phyloP scores from a whole-genome alignment of 92 coral and sea anemone species.

The Palythoa grandiflora region DNA sequence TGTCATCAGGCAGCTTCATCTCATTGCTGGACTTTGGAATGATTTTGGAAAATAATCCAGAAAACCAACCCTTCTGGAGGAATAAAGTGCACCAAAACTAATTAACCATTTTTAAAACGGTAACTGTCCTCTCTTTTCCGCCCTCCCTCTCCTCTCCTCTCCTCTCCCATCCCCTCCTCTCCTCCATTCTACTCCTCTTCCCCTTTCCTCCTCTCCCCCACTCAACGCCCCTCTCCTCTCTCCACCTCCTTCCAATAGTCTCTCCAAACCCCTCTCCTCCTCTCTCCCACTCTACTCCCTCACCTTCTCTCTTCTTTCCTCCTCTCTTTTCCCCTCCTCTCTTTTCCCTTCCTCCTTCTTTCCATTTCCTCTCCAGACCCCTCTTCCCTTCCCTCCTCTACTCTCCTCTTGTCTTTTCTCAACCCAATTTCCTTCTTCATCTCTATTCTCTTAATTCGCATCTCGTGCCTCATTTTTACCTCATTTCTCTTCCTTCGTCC shows the following conservation, averaged over 20 bases:
- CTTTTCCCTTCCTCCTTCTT: neutral
- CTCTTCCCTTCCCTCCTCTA: neutral
- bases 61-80: slow-evolving; percentile 27
- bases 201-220: neutral
- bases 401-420: neutral
- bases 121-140: neutral
- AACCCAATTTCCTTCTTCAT: neutral
- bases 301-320: neutral
- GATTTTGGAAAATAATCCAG: slow-evolving; percentile 24
- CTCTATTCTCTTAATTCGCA: neutral
- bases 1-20: slow-evolving; percentile 36
- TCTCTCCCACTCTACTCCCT: neutral
- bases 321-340: neutral
- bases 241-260: no score
- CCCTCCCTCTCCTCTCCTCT: no score
- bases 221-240: no score
- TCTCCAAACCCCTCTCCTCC: no score
- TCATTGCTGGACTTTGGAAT: slow-evolving; percentile 18
- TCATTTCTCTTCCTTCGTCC: no score
- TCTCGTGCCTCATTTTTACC: neutral
- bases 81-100: neutral
- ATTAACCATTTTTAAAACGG: neutral
- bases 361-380: neutral
- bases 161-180: neutral
- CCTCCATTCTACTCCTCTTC: neutral